Conservation (phyloP, 2,113 vertebrate genomes). For the Cyanoliseus patagonus region DNA sequence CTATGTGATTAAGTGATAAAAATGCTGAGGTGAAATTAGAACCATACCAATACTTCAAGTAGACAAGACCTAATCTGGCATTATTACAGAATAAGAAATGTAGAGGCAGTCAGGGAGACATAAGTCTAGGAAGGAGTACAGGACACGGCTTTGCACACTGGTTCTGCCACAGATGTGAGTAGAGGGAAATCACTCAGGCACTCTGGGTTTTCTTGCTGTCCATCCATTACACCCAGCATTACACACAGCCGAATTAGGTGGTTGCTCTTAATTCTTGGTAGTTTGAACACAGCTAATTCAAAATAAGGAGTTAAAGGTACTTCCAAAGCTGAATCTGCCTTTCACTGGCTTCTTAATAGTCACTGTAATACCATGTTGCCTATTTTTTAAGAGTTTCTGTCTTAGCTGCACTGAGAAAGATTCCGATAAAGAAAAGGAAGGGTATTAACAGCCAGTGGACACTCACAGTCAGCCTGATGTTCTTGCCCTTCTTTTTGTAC, state of each 20-base stretch:
- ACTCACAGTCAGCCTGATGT: background rate
- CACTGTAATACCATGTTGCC: background rate
- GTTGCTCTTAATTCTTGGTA: background rate
- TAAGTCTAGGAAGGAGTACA: background rate
- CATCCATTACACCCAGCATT: background rate
- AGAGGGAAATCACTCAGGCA: background rate
- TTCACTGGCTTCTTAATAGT: background rate
- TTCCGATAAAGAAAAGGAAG: background rate
- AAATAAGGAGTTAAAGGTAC: background rate
- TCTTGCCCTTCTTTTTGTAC: background rate
- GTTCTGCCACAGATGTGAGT: background rate
- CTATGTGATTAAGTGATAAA: background rate
- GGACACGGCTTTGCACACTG: background rate
- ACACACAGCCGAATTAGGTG: background rate
- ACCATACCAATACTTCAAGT: background rate
- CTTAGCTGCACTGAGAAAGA: background rate
- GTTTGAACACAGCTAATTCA: background rate
- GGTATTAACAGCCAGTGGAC: background rate
- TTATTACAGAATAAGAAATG: background rate
- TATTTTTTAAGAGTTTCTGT: background rate
- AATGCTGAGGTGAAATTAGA: background rate
- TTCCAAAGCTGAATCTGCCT: background rate
- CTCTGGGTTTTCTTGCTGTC: background rate
- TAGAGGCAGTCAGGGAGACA: background rate
- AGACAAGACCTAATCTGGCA: background rate